phyloP scores from a whole-genome alignment of 2,888 invertebrate genomes.

The Ormyrus pomaceus region DNA sequence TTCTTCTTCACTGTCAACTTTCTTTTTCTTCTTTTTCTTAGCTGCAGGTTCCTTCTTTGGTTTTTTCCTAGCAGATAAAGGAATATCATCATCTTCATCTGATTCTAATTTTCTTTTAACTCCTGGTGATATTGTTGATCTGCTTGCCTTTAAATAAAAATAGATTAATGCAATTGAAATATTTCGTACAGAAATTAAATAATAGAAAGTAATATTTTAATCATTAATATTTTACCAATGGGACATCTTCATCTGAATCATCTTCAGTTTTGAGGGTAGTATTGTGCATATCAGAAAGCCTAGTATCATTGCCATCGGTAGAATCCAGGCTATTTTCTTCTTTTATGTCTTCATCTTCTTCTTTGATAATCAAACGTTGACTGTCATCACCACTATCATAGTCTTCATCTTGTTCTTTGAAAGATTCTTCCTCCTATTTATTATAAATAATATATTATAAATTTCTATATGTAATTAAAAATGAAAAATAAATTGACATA shows the following conservation, averaged over 20 bases:
- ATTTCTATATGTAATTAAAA: conserved; percentile 1
- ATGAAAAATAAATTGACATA: conserved; percentile 3
- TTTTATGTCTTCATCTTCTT: conserved; percentile 72
- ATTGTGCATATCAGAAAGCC: conserved; percentile 72
- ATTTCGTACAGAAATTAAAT: no score
- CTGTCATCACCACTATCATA: conserved; percentile 76
- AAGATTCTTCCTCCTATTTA: conserved; percentile 82
- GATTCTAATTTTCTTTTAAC: conserved; percentile 77
- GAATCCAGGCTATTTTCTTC: conserved; percentile 67
- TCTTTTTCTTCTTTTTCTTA: conserved; percentile 79
- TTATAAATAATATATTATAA: conserved; percentile 74
- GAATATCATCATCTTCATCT: conserved; percentile 80
- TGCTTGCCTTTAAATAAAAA: conserved; percentile 60
- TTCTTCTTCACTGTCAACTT: conserved; percentile 66
- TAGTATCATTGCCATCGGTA: conserved; percentile 69
- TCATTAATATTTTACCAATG: conserved; percentile 79
- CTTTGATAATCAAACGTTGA: conserved; percentile 77
- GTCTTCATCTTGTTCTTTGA: conserved; percentile 75
- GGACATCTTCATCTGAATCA: conserved; percentile 85
- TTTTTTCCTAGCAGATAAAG: conserved; percentile 83
- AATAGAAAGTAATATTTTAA: neutral
- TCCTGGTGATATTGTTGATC: conserved; percentile 64
- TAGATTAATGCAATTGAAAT: neutral
- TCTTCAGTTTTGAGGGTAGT: conserved; percentile 75
- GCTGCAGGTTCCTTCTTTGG: conserved; percentile 78